Evolutionary conservation across 2,888 invertebrate genomes (phyloP), one percentile per base, ranked within the genome.

Genomic region (Brachylomia viminalis): DNA sequence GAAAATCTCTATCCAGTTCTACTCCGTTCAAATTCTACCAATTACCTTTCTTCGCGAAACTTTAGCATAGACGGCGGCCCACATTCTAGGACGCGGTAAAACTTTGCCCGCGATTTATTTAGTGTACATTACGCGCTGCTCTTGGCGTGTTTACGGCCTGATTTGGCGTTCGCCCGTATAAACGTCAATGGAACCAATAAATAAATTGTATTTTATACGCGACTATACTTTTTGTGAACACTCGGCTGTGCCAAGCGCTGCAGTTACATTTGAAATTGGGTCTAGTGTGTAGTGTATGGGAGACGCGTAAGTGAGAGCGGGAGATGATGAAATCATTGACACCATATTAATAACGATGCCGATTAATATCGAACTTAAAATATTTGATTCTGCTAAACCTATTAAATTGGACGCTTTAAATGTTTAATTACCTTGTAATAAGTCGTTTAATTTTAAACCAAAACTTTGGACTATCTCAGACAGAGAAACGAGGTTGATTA

Each of bases 191-290:
- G 87, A 85, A 87, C 88, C 90, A 91, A 92, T 92, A 91, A 94
- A 93, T 93, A 94, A 92, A 94, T 92, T 91, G 92, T 91, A 90
- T 92, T 93, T 90, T 91, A 91, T 92, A 89, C 86, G 87, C 88
- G 84, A 90, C 87, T 86, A 88, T 91, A 91, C 86, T 91, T 91
- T 92, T 92, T 92, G 88, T 90, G 86, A 88, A 85, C 75, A 77
- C 84, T 85, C 82, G 83, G 83, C 87, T 82, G 87, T 92, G 93
- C 93, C 94, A 94, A 93, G 90, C 88, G 88, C 88, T 90, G 89
- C 89, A 91, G 90, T 90, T 89, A 91, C 90, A 83, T 83, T 87
- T 83, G 71, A 75, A 89, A 90, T 92, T 87, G 88, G 88, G 88
- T 88, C 81, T 87, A 74, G 65, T 75, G 67, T 45, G 42, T 20